Evolutionary conservation across 1,140 invertebrate genomes (phyloP), one percentile per base, ranked within the genome.

Genomic region (Xylocopa sonorina): DNA sequence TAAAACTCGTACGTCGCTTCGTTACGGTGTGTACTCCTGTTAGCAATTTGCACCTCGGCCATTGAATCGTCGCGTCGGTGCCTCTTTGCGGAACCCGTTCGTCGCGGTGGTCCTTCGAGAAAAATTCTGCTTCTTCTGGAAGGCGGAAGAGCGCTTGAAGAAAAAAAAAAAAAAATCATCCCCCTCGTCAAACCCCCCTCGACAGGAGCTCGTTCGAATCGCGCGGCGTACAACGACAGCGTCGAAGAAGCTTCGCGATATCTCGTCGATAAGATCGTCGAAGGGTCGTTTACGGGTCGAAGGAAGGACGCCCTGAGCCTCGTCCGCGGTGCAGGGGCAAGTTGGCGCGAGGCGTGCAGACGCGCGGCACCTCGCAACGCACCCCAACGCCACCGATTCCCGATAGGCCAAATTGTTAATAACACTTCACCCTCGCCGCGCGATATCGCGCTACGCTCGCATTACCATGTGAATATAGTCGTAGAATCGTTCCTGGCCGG

Each of bases 381-480:
- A n/a, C 32, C 53, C 29, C 16, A 32, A 4, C 46, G n/a, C 64
- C 27, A 60, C 63, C 72, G 83, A 86, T 86, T 74, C 80, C 67
- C 81, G 86, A 86, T 84, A 87, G 87, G 86, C 87, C 80, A 91
- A 91, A 92, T 92, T 91, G 91, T 92, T 92, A 92, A 91, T 92
- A 91, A 91, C 89, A 87, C 86, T 90, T 91, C 85, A 88, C 89
- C 88, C 89, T 88, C 85, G 87, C 87, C 58, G 82, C 72, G 74
- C 82, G 84, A 91, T 92, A 91, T 91, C 88, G 84, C 81, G 78
- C 86, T 86, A 43, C 55, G 89, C 84, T 89, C 88, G 88, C 90
- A 92, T 92, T 92, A 92, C 89, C 91, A 92, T 92, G 90, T 91
- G 91, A 92, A 92, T 92, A 90, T 90, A 91, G 90, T 91, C 86